Conservation (phyloP, 2,113 vertebrate genomes). For the Prunella himalayana region DNA sequence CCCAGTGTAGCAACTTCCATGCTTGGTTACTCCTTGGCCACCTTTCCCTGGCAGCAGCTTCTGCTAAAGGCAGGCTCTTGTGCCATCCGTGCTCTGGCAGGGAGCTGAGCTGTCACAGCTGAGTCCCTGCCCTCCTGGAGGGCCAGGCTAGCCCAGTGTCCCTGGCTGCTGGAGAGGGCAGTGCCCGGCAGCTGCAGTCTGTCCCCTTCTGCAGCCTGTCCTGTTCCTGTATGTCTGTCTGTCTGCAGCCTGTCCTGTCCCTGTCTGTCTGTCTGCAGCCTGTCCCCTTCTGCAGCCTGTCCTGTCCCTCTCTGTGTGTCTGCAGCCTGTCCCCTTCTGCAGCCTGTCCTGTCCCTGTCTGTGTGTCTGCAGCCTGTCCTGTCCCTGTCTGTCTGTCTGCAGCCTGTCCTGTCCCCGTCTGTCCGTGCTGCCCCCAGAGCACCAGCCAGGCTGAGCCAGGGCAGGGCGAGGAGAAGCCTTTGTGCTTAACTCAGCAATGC, state of each 20-base stretch:
- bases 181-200: background rate
- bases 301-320: background rate
- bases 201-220: too few species aligned
- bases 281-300: too few species aligned
- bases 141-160: background rate
- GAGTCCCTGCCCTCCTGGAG: background rate
- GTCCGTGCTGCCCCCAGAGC: background rate
- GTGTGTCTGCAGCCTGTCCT: too few species aligned
- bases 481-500: background rate
- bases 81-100: background rate
- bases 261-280: too few species aligned
- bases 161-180: background rate
- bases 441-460: background rate
- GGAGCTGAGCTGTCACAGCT: background rate
- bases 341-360: background rate
- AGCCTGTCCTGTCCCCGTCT: background rate
- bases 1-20: background rate
- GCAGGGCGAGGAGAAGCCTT: background rate
- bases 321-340: too few species aligned
- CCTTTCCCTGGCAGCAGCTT: background rate
- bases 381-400: too few species aligned
- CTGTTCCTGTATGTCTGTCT: too few species aligned
- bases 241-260: too few species aligned
- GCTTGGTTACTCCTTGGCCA: background rate
- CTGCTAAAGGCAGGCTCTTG: background rate